Conservation (phyloP, 1,140 invertebrate species). For the Piezodorus guildinii region DNA sequence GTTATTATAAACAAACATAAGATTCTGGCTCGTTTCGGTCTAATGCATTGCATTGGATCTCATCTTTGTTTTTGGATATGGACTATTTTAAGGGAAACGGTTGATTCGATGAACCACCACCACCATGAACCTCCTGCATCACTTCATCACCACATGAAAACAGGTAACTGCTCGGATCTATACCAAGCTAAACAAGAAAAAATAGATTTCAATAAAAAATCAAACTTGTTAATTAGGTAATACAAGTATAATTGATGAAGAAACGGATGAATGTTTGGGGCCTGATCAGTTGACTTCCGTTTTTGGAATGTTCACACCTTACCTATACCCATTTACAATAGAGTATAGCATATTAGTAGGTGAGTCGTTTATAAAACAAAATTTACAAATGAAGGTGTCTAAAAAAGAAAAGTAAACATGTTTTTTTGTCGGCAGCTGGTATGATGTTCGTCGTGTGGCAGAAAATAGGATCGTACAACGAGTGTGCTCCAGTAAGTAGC, state of each 20-base stretch:
- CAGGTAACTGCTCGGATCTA: background rate
- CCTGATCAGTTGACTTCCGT: conserved; percentile 39
- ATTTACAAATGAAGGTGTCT: background rate
- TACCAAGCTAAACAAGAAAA: background rate
- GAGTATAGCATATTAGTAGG: conserved; percentile 67
- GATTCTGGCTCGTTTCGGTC: conserved; percentile 49
- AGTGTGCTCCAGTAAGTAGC: conserved; percentile 21
- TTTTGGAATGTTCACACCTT: conserved; percentile 67
- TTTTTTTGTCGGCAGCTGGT: conserved; percentile 41
- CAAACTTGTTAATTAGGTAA: background rate
- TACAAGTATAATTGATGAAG: background rate
- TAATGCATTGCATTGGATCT: conserved; percentile 62
- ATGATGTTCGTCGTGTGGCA: conserved; percentile 60
- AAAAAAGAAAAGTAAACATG: background rate
- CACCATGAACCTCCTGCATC: conserved; percentile 15
- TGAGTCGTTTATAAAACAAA: conserved; percentile 32
- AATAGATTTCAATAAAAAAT: background rate
- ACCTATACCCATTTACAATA: conserved; percentile 81
- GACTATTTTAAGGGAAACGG: conserved; percentile 56
- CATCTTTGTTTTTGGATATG: conserved; percentile 61
- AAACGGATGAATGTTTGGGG: conserved; percentile 28
- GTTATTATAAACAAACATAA: conserved; percentile 47
- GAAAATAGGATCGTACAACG: conserved; percentile 44
- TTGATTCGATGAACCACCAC: conserved; percentile 38
- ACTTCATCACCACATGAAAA: conserved; percentile 21